Evolutionary conservation across 2,888 invertebrate species (phyloP).

Genomic region (Griposia aprilina): DNA sequence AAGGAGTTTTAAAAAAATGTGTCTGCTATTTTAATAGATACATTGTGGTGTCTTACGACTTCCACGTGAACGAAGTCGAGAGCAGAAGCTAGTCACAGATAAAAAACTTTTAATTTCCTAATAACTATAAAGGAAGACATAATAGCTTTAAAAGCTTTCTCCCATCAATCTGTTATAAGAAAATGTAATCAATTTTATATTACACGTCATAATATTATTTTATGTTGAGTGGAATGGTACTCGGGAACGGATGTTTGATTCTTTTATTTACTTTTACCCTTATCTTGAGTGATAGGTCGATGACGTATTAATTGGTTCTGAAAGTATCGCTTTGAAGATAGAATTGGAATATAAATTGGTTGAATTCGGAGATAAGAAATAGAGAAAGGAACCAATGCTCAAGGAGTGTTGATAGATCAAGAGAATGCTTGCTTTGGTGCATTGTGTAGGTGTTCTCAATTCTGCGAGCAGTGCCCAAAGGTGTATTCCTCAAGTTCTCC

Average conservation of each 20-base stretch:
- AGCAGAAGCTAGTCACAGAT: background rate
- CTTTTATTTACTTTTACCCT: conserved; percentile 71
- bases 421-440: background rate
- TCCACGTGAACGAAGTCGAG: too few relatives aligned
- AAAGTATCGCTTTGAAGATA: conserved; percentile 22
- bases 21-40: too few relatives aligned
- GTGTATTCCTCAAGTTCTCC: too few relatives aligned
- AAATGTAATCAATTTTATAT: conserved; percentile 37
- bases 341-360: conserved; percentile 14
- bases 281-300: conserved; percentile 66
- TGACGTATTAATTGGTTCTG: conserved; percentile 59
- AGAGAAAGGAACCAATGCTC: background rate
- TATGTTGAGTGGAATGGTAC: conserved; percentile 49
- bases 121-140: conserved; percentile 31
- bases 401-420: background rate
- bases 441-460: background rate
- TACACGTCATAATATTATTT: conserved; percentile 56
- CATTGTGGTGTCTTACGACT: too few relatives aligned
- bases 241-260: conserved; percentile 77
- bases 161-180: conserved; percentile 32
- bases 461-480: background rate
- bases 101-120: conserved; percentile 42
- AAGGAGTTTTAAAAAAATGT: too few relatives aligned
- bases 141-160: conserved; percentile 38
- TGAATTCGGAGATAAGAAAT: background rate